Conservation (phyloP, 2,797 vertebrate genomes). For the Eulemur coronatus region DNA sequence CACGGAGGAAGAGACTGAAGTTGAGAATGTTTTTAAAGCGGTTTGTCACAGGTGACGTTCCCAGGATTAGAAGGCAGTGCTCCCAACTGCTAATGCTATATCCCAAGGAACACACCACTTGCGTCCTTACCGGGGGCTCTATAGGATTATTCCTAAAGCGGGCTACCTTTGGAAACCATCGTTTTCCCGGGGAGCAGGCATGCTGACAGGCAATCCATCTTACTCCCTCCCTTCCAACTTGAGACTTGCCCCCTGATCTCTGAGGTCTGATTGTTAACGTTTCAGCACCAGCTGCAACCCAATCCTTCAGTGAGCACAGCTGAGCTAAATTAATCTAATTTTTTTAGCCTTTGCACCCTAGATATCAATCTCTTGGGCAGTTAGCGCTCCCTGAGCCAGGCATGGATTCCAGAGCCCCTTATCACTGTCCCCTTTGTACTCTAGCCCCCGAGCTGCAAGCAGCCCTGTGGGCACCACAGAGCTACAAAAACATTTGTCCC, state of each 20-base stretch:
- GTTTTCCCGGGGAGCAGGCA: slow-evolving; percentile 11
- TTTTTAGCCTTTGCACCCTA: slow-evolving; percentile 75
- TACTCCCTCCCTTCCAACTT: slow-evolving; percentile 1
- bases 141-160: not conserved
- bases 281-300: slow-evolving; percentile 53
- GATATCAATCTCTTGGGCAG: slow-evolving; percentile 74
- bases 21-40: not conserved
- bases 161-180: slow-evolving; percentile 6
- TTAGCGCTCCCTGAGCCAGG: slow-evolving; percentile 60
- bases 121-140: not conserved
- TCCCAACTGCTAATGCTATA: not conserved
- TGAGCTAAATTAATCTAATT: slow-evolving; percentile 78
- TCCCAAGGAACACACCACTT: not conserved
- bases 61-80: not conserved
- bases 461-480: slow-evolving; percentile 69
- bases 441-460: slow-evolving; percentile 49
- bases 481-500: slow-evolving; percentile 78
- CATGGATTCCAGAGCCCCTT: slow-evolving; percentile 71
- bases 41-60: not conserved
- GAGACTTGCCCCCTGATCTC: slow-evolving; percentile 22
- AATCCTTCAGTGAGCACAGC: slow-evolving; percentile 50
- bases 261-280: slow-evolving; percentile 41
- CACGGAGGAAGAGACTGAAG: not conserved
- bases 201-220: slow-evolving; percentile 52
- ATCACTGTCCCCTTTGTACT: slow-evolving; percentile 82